Evolutionary conservation across 92 coral and sea anemone species (phyloP).

Genomic region (Hydrozoanthus gracilis): DNA sequence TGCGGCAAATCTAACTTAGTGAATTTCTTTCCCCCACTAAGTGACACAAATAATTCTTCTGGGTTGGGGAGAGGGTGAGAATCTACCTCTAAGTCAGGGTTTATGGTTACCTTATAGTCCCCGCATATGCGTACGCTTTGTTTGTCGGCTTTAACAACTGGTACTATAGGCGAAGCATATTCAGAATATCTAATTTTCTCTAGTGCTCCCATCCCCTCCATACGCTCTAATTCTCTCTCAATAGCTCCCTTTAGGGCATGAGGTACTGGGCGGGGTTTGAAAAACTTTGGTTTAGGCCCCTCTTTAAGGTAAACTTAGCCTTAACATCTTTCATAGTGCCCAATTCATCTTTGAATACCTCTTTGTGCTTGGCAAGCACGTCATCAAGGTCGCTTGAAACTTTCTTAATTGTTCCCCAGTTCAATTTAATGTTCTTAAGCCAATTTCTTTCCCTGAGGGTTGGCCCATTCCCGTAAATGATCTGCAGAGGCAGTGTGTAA

Average conservation of each 20-base stretch:
- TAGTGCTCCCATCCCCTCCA: constrained; percentile 53
- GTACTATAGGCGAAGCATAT: constrained; percentile 59
- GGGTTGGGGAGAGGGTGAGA: constrained; percentile 57
- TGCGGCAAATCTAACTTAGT: constrained; percentile 38
- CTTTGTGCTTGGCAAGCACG: no score
- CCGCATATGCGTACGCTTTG: constrained; percentile 46
- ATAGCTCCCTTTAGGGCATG: constrained; percentile 47
- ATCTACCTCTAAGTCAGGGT: constrained; percentile 48
- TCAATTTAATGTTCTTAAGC: not conserved
- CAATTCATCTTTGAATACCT: constrained; percentile 16
- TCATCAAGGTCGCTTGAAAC: constrained; percentile 34
- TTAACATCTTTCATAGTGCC: constrained; percentile 35
- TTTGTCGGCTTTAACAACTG: constrained; percentile 60
- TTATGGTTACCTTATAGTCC: constrained; percentile 54
- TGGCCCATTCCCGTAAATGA: no score
- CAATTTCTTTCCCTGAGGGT: not conserved
- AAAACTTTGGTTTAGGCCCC: constrained; percentile 50
- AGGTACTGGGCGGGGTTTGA: constrained; percentile 33
- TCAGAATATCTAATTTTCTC: constrained; percentile 56
- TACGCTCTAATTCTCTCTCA: not conserved
- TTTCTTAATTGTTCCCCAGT: constrained; percentile 37
- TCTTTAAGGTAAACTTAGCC: constrained; percentile 51
- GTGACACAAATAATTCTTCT: constrained; percentile 47
- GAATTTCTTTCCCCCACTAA: constrained; percentile 49
- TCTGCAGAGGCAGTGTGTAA: no score